These are phyloP conservation scores for Zaprionus gabonicus DNA, from an alignment of 1,140 invertebrate genomes.

Conservation along the genomic window DNA sequence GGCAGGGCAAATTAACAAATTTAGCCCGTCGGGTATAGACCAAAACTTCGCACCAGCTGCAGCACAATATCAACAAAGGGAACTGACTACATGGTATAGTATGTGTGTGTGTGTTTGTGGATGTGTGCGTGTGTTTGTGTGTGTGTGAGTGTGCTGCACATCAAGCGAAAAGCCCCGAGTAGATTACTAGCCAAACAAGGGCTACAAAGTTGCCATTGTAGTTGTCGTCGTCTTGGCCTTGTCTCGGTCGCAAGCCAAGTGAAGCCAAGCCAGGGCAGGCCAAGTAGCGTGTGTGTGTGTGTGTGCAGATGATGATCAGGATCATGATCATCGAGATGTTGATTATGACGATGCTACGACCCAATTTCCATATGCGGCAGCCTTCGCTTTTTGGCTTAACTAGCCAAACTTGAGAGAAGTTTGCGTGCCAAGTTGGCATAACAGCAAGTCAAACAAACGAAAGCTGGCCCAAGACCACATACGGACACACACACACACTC, in stretches of 20 bases:
- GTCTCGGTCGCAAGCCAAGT: conserved; percentile 48
- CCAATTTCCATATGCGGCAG: conserved; percentile 77
- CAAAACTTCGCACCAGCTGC: conserved; percentile 73
- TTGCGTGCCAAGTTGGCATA: conserved; percentile 75
- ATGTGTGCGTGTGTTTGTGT: conserved; percentile 23
- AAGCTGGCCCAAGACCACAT: conserved; percentile 42
- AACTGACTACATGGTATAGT: conserved; percentile 10
- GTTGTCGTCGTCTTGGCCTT: conserved; percentile 41
- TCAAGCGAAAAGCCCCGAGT: conserved; percentile 53
- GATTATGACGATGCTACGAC: conserved; percentile 47
- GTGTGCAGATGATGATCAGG: conserved; percentile 13
- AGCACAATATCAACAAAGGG: conserved; percentile 68
- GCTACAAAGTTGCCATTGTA: conserved; percentile 50
- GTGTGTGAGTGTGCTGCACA: conserved; percentile 32
- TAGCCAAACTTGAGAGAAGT: conserved; percentile 76
- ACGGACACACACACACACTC: conserved; percentile 22
- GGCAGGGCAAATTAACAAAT: conserved; percentile 71
- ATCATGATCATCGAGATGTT: conserved; percentile 1
- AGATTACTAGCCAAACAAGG: conserved; percentile 69
- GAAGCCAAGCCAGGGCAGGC: conserved; percentile 46
- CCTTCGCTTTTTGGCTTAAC: conserved; percentile 76
- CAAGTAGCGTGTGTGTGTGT: conserved; percentile 38
- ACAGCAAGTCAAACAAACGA: conserved; percentile 75
- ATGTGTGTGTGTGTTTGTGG: conserved; percentile 16
- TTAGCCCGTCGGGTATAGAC: conserved; percentile 58